A percentile compares a stretch with the other conserved stretches of the same genome.
Evolutionary conservation across 2,113 vertebrate genomes (phyloP).

Genomic region (Periophthalmus modestus): DNA sequence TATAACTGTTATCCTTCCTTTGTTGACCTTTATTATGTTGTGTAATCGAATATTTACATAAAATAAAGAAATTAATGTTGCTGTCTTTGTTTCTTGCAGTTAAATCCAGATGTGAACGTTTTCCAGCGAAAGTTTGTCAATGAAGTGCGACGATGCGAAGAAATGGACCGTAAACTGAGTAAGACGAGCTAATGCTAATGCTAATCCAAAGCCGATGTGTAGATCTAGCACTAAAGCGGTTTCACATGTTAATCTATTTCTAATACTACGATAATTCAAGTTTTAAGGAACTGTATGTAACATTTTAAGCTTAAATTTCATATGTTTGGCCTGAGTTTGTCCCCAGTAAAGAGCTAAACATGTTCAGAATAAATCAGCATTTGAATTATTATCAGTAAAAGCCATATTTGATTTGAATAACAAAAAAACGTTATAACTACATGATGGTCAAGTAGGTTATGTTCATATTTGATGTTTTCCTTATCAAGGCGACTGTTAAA

Average conservation of each 20-base stretch:
- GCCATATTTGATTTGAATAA: too few relatives aligned
- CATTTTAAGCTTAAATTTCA: too few relatives aligned
- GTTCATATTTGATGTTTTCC: too few relatives aligned
- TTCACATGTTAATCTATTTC: neutral
- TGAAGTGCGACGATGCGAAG: conserved; percentile 94
- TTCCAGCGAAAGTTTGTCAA: conserved; percentile 99
- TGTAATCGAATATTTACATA: neutral
- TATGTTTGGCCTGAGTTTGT: too few relatives aligned
- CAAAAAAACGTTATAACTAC: too few relatives aligned
- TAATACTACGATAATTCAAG: neutral
- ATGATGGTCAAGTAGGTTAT: too few relatives aligned
- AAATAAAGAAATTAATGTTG: neutral
- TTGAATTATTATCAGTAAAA: too few relatives aligned
- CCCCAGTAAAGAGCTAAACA: too few relatives aligned
- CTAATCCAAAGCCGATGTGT: conserved; percentile 1
- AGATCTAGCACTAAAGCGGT: too few relatives aligned
- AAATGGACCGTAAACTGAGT: conserved; percentile 98
- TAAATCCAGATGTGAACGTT: conserved; percentile 97
- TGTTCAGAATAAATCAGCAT: too few relatives aligned
- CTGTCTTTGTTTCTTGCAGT: conserved; percentile 65
- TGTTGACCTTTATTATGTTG: neutral
- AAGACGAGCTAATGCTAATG: conserved; percentile 54
- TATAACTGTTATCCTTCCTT: neutral
- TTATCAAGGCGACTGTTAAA: too few relatives aligned
- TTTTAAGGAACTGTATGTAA: too few relatives aligned